A percentile compares a stretch with the other conserved stretches of the same genome.
Evolutionary conservation across 2,113 vertebrate species (phyloP).

Genomic region (Eonycteris spelaea): DNA sequence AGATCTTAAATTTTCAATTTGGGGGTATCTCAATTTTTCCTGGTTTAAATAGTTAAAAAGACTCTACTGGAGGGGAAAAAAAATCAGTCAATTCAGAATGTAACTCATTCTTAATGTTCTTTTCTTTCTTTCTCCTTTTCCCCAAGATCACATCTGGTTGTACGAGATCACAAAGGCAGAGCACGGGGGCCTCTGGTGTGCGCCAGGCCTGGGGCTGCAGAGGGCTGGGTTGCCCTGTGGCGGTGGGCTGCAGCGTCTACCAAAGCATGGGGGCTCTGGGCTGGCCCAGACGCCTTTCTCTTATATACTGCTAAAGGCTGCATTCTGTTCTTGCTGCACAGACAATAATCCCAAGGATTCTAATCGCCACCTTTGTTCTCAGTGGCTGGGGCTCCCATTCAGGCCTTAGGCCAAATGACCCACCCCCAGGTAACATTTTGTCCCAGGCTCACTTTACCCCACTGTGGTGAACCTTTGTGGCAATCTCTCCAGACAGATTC

Average conservation of each 20-base stretch:
- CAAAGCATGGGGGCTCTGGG: background rate
- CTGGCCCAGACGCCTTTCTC: background rate
- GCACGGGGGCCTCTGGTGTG: background rate
- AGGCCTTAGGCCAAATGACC: background rate
- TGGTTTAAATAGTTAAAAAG: background rate
- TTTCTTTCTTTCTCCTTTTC: background rate
- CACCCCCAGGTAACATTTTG: background rate
- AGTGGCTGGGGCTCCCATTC: background rate
- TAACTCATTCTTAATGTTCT: background rate
- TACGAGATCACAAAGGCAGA: rapidly evolving
- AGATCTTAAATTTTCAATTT: background rate
- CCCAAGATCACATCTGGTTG: background rate
- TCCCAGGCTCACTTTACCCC: background rate
- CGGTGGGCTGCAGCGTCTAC: background rate
- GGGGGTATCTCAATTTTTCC: background rate
- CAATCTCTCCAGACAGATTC: background rate
- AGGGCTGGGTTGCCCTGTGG: background rate
- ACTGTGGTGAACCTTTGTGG: background rate
- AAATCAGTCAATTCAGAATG: background rate
- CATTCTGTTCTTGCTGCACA: background rate
- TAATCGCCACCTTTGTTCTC: background rate
- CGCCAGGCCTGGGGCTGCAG: background rate
- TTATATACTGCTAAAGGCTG: background rate
- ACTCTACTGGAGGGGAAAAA: background rate
- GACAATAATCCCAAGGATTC: background rate